A percentile compares a stretch with the other conserved stretches of the same genome.
phyloP scores from a whole-genome alignment of 2,113 vertebrate species.

The Chascanopsetta lugubris region DNA sequence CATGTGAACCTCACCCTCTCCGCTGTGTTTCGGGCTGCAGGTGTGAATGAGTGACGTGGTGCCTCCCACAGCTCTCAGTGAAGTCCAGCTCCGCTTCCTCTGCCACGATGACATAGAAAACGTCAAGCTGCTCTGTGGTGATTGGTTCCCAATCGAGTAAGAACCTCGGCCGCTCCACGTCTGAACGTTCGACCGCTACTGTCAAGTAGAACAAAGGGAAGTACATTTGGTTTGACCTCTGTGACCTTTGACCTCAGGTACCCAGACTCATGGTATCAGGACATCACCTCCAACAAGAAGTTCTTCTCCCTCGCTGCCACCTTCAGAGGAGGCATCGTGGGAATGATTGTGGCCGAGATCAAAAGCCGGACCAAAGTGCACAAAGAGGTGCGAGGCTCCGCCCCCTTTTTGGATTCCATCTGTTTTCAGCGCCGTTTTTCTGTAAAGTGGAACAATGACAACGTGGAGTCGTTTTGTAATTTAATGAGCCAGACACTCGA shows the following conservation, averaged over 20 bases:
- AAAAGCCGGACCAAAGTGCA: constrained; percentile 98
- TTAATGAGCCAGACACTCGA: constrained; percentile 47
- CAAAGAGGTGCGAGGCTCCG: constrained; percentile 86
- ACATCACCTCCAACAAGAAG: constrained; percentile 99
- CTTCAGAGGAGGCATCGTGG: constrained; percentile 93
- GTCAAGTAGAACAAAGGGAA: no score
- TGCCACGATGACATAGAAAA: constrained; percentile 99
- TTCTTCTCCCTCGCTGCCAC: constrained; percentile 98
- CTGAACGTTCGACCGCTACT: no score
- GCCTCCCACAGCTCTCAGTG: constrained; percentile 90
- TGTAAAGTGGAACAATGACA: constrained; percentile 43
- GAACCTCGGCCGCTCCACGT: no score
- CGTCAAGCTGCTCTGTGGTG: constrained; percentile 94
- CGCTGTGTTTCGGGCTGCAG: constrained; percentile 69
- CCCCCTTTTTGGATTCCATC: not conserved
- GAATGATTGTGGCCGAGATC: constrained; percentile 99
- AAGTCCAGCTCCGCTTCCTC: constrained; percentile 96
- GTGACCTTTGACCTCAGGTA: constrained; percentile 82
- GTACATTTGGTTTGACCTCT: no score
- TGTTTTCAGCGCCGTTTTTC: not conserved
- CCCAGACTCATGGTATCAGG: constrained; percentile 99
- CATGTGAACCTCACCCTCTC: constrained; percentile 8
- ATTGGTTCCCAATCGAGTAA: constrained; percentile 99
- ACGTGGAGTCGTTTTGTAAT: constrained; percentile 62
- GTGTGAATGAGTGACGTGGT: constrained; percentile 99